phyloP scores from a whole-genome alignment of 2,888 invertebrate genomes.

The Coelinius sp. region DNA sequence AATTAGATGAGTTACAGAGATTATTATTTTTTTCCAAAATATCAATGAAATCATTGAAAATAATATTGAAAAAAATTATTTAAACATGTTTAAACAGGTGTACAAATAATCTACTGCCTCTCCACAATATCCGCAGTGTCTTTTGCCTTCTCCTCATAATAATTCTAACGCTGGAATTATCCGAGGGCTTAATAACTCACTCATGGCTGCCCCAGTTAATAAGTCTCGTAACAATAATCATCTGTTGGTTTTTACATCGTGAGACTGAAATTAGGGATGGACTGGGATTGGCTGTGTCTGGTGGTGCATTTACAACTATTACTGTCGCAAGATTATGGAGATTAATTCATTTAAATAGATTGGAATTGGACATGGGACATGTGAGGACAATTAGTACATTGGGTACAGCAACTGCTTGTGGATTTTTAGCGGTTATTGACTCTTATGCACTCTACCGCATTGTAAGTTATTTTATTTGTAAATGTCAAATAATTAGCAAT shows the following conservation, averaged over 20 bases:
- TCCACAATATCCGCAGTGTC: conserved; percentile 54
- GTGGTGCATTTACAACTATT: conserved; percentile 52
- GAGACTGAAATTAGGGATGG: conserved; percentile 55
- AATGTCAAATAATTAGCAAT: too few species aligned
- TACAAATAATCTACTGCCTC: conserved; percentile 50
- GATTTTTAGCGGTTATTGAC: conserved; percentile 60
- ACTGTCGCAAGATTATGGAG: conserved; percentile 55
- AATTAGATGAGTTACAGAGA: neutral
- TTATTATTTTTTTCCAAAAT: neutral
- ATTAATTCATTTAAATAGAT: conserved; percentile 53
- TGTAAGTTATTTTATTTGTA: conserved; percentile 53
- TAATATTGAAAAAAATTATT: neutral
- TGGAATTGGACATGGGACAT: conserved; percentile 51
- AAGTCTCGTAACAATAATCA: conserved; percentile 53
- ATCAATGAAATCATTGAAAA: neutral
- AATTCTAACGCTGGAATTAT: conserved; percentile 54
- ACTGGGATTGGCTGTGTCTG: conserved; percentile 48
- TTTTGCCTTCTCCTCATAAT: conserved; percentile 50
- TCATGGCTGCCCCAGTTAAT: conserved; percentile 52
- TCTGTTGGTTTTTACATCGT: conserved; percentile 61
- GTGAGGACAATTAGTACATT: conserved; percentile 56
- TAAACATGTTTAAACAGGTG: conserved; percentile 43
- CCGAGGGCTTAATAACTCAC: conserved; percentile 52
- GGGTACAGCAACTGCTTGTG: conserved; percentile 54
- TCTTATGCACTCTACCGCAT: conserved; percentile 59